Percentiles rank a stretch among this genome's conserved stretches.
These are phyloP conservation scores for Heliconius himera DNA, from an alignment of 1,140 invertebrate species.

Conservation along the genomic window DNA sequence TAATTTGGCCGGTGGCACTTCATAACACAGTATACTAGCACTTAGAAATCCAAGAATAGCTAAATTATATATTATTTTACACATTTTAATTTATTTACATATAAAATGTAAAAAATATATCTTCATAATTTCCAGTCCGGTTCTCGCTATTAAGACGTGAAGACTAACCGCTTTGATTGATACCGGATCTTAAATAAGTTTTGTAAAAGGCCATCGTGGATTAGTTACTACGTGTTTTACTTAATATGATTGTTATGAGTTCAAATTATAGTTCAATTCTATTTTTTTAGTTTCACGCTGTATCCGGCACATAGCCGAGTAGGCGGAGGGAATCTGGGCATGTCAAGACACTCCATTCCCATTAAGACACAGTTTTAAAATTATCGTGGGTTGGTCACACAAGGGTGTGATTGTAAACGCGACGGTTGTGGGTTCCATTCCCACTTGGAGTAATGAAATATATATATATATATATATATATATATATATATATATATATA, in stretches of 20 bases:
- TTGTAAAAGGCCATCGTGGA: neutral
- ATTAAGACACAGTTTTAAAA: too few relatives aligned
- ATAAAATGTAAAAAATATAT: neutral
- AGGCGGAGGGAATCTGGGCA: too few relatives aligned
- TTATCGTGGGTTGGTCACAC: too few relatives aligned
- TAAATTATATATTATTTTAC: neutral
- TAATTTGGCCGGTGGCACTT: conserved; percentile 81
- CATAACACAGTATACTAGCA: conserved; percentile 59
- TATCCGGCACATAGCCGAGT: too few relatives aligned
- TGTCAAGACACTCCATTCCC: too few relatives aligned
- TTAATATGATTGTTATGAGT: neutral
- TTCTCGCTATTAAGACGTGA: neutral
- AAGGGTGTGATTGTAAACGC: too few relatives aligned
- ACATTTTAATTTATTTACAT: neutral
- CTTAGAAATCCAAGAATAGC: neutral
- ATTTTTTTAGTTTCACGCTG: too few relatives aligned
- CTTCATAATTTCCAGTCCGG: neutral
- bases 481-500: too few relatives aligned
- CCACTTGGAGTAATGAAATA: too few relatives aligned
- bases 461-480: too few relatives aligned
- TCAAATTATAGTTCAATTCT: neutral
- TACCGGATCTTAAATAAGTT: conserved; percentile 6
- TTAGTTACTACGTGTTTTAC: neutral
- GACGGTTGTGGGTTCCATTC: too few relatives aligned
- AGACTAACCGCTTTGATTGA: neutral